phyloP scores from a whole-genome alignment of 2,797 vertebrate species.

The Neosilurus hyrtlii region DNA sequence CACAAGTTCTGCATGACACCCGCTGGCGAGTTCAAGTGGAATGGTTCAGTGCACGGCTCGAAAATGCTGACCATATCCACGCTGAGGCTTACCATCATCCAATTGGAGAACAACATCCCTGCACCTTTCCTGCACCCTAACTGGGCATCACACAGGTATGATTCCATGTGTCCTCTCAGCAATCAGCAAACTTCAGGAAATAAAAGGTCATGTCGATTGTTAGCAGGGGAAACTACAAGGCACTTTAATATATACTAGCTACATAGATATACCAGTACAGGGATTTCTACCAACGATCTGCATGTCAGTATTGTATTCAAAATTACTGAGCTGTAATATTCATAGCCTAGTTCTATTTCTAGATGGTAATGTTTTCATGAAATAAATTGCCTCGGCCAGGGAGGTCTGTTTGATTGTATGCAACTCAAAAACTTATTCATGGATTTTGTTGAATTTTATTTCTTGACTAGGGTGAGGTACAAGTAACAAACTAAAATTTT shows the following conservation, averaged over 20 bases:
- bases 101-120: conserved; percentile 92
- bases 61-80: conserved; percentile 91
- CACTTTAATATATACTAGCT: too few relatives aligned
- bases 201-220: too few relatives aligned
- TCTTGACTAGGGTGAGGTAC: too few relatives aligned
- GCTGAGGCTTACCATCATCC: conserved; percentile 92
- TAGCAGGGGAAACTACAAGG: background rate
- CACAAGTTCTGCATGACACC: conserved; percentile 97
- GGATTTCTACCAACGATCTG: background rate
- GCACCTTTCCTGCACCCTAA: conserved; percentile 96
- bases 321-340: background rate
- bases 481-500: too few relatives aligned
- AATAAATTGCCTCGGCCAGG: too few relatives aligned
- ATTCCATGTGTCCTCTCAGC: background rate
- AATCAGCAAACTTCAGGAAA: background rate
- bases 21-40: conserved; percentile 96
- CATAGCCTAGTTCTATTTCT: too few relatives aligned
- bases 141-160: conserved; percentile 96
- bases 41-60: conserved; percentile 92
- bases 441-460: too few relatives aligned
- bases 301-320: background rate
- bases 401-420: too few relatives aligned
- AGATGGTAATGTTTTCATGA: too few relatives aligned
- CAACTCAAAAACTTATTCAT: too few relatives aligned
- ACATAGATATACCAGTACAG: background rate